Base-by-base conservation (phyloP, 2,888 invertebrate species). In the Acanthosoma haemorrhoidale region DNA sequence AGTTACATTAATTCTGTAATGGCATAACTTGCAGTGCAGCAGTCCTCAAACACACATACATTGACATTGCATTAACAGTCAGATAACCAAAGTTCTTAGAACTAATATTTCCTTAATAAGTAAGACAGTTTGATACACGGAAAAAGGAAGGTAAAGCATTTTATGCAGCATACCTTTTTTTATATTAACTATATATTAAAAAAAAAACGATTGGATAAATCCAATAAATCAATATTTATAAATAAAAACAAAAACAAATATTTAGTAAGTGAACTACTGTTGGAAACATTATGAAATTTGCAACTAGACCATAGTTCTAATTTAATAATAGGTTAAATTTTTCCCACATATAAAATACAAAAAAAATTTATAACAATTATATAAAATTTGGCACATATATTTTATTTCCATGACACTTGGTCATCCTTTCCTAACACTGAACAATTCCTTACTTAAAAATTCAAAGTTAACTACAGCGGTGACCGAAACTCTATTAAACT, bases 21-120 rank as follows among this genome's bases (percentile, higher is more conserved):
- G 36, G 21, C 29, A 31, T 67, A 64, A 71, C 71, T 71, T 67
- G 67, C 51, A 51, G 71, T 71, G 73, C 71, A 73, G 73, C 71
- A 68, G 59, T 32, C 68, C 71, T 73, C 70, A 71, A 73, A 73
- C 73, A 73, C 73, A 71, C 73, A 73, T 68, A 73, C 73, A 73
- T 71, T 71, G 71, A 73, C 70, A 71, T 58, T 38, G 70, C 66
- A 64, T 67, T 70, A 70, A 70, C 70, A 70, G 70, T 70, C 64
- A 39, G 34, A 63, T 70, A 70, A 70, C 64, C 70, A 70, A 64
- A 41, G 51, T 70, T 59, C 64, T 70, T 63, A 70, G 57, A 43
- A 64, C 64, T 70, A 70, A 64, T 63, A 34, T 57, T 64, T 73
- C 58, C 68, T 67, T 70, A 64, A 70, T 70, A 57, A 51, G 32